phyloP scores from a whole-genome alignment of 2,797 vertebrate genomes.

The Cossypha niveicapilla region DNA sequence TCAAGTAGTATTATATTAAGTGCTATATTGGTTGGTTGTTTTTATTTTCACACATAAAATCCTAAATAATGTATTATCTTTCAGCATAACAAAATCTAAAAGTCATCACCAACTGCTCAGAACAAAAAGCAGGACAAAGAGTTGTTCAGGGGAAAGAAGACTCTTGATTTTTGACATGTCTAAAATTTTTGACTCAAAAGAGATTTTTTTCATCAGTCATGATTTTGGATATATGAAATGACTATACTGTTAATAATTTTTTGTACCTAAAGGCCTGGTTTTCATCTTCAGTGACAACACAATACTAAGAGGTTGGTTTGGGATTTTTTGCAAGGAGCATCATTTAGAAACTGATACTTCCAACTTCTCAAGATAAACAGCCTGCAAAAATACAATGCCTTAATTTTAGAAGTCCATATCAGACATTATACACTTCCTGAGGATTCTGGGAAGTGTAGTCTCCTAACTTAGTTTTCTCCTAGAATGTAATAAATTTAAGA shows the following conservation, averaged over 20 bases:
- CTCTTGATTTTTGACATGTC: not conserved
- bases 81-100: not conserved
- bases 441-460: slow-evolving; percentile 33
- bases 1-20: not conserved
- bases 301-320: not conserved
- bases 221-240: not conserved
- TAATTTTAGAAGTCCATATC: not conserved
- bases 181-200: not conserved
- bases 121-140: not conserved
- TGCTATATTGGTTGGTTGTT: not conserved
- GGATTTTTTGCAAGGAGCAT: not conserved
- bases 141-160: not conserved
- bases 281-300: not conserved
- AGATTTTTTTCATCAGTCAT: not conserved
- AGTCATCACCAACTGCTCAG: not conserved
- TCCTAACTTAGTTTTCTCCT: not conserved
- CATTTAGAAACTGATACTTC: not conserved
- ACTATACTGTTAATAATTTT: not conserved
- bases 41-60: not conserved
- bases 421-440: not conserved
- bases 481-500: not conserved
- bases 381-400: not conserved
- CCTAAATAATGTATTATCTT: not conserved
- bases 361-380: not conserved
- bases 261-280: not conserved